Percentiles rank a stretch among this genome's conserved stretches.
Evolutionary conservation across 2,113 vertebrate species (phyloP).

Genomic region (Rhodinocichla rosea): DNA sequence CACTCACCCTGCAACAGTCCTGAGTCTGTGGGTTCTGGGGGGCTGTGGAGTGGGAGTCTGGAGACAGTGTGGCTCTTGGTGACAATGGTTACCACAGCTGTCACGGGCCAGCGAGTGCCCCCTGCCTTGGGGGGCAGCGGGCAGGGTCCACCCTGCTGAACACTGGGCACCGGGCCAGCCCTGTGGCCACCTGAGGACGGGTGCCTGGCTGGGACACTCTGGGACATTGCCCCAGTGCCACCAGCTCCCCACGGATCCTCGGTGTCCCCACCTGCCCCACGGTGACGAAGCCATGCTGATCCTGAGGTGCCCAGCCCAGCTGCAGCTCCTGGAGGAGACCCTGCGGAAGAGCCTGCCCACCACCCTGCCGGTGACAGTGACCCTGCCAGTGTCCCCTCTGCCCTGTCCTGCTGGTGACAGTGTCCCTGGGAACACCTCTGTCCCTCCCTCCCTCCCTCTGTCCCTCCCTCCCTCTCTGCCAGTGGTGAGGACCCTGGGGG

Average conservation of each 20-base stretch:
- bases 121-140: neutral
- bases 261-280: neutral
- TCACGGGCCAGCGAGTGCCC: neutral
- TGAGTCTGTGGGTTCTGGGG: neutral
- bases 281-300: neutral
- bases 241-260: neutral
- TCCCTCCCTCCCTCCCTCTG: neutral
- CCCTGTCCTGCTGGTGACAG: neutral
- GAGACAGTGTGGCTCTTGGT: fast-evolving
- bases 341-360: neutral
- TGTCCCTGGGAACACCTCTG: neutral
- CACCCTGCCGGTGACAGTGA: neutral
- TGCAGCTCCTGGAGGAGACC: neutral
- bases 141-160: neutral
- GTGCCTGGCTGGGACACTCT: neutral
- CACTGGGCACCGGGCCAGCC: neutral
- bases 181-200: fast-evolving
- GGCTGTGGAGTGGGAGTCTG: fast-evolving
- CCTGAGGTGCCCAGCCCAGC: neutral
- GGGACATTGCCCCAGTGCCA: neutral
- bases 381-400: neutral
- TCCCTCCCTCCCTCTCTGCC: neutral
- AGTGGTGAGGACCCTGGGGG: too few relatives aligned
- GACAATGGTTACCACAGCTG: neutral
- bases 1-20: neutral